phyloP scores from a whole-genome alignment of 2,888 invertebrate species.

The Eupithecia tripunctaria region DNA sequence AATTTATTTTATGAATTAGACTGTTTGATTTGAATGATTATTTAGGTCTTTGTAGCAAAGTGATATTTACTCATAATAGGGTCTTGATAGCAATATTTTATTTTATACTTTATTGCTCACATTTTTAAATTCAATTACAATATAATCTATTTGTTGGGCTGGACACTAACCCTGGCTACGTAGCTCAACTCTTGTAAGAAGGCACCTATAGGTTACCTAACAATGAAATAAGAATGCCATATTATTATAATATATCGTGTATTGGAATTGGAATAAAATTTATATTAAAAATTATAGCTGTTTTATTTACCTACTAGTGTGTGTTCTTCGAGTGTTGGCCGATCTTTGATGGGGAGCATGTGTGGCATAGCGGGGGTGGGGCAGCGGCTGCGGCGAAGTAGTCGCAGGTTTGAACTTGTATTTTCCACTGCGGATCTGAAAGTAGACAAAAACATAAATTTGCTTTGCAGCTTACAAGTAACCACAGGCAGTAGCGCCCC shows the following conservation, averaged over 20 bases:
- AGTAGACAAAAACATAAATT: neutral
- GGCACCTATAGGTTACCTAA: neutral
- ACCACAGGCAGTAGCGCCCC: too few species aligned
- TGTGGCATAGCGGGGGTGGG: neutral
- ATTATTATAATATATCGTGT: conserved; percentile 40
- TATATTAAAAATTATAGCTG: conserved; percentile 40
- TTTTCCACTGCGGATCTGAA: neutral
- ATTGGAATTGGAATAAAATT: conserved; percentile 45
- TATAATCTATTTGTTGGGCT: neutral
- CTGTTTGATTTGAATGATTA: neutral
- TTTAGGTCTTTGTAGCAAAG: neutral
- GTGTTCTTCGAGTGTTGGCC: neutral
- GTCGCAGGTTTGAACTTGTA: neutral
- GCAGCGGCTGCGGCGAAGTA: neutral
- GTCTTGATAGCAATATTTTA: too few species aligned
- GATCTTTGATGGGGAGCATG: neutral
- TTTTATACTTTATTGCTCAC: too few species aligned
- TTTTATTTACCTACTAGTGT: conserved; percentile 55
- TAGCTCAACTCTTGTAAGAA: neutral
- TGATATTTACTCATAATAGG: too few species aligned
- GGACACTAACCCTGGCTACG: neutral
- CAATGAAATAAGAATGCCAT: conserved; percentile 32
- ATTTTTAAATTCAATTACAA: neutral
- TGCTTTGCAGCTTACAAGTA: neutral
- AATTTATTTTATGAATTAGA: neutral